Conservation (phyloP, 2,113 vertebrate species). For the Catagonus wagneri region DNA sequence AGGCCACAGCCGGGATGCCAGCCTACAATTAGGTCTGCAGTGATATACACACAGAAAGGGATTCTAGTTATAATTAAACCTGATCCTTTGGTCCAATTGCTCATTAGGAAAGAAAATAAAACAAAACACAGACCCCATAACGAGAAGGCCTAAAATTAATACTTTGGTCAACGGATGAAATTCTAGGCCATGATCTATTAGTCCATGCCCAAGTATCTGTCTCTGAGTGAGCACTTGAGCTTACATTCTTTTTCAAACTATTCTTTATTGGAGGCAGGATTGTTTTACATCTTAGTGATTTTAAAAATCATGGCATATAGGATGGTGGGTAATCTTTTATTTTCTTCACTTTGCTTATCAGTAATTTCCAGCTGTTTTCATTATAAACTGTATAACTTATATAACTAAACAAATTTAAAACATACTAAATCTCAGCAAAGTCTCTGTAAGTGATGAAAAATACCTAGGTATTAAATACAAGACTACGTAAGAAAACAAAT, state of each 20-base stretch:
- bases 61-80: conserved; percentile 75
- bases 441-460: background rate
- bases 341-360: conserved; percentile 13
- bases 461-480: background rate
- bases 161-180: background rate
- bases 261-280: background rate
- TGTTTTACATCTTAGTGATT: background rate
- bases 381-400: background rate
- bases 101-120: conserved; percentile 80
- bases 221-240: background rate
- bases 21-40: conserved; percentile 83
- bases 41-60: conserved; percentile 80
- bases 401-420: conserved; percentile 4
- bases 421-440: background rate
- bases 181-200: background rate
- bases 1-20: conserved; percentile 70
- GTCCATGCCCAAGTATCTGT: background rate
- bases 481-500: background rate
- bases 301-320: background rate
- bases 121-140: conserved; percentile 69
- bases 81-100: conserved; percentile 75
- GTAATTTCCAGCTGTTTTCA: background rate
- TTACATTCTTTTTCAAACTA: background rate
- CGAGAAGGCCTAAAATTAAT: conserved; percentile 39
- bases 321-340: background rate